A percentile compares a stretch with the other conserved stretches of the same genome.
Evolutionary conservation across 2,888 invertebrate genomes (phyloP).

Genomic region (Microplitis manilae): DNA sequence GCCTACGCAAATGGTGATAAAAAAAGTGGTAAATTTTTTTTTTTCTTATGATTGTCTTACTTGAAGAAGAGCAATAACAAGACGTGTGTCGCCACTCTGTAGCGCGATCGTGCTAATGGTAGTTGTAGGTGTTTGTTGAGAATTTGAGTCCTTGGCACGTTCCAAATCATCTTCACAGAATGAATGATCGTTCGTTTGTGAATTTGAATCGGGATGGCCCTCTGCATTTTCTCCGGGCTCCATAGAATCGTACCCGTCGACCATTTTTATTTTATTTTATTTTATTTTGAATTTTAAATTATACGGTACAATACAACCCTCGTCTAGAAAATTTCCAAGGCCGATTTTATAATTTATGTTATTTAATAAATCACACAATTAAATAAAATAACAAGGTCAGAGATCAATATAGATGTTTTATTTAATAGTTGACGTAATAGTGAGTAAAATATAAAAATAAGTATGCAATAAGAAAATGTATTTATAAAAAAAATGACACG

Average conservation of each 20-base stretch:
- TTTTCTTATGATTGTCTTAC: conserved; percentile 73
- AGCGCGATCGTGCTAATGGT: conserved; percentile 93
- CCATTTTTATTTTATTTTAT: conserved; percentile 50
- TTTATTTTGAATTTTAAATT: conserved; percentile 4
- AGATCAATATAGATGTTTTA: conserved; percentile 7
- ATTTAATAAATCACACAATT: conserved; percentile 10
- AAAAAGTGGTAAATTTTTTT: neutral
- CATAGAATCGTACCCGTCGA: conserved; percentile 61
- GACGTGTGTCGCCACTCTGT: conserved; percentile 87
- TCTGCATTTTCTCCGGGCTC: conserved; percentile 52
- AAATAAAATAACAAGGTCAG: conserved; percentile 25
- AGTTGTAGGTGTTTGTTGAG: conserved; percentile 75
- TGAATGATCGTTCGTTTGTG: conserved; percentile 41
- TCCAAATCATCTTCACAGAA: conserved; percentile 53
- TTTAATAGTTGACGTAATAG: neutral
- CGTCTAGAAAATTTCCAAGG: conserved; percentile 3
- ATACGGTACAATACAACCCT: neutral
- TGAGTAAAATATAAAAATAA: neutral
- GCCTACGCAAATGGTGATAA: neutral
- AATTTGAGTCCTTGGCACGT: conserved; percentile 50
- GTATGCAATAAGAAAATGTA: neutral
- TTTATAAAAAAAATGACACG: neutral
- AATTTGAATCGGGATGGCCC: conserved; percentile 47
- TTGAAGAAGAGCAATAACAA: conserved; percentile 90
- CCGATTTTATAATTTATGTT: conserved; percentile 15